phyloP scores from a whole-genome alignment of 2,888 invertebrate genomes.

The Epirrita christyi region DNA sequence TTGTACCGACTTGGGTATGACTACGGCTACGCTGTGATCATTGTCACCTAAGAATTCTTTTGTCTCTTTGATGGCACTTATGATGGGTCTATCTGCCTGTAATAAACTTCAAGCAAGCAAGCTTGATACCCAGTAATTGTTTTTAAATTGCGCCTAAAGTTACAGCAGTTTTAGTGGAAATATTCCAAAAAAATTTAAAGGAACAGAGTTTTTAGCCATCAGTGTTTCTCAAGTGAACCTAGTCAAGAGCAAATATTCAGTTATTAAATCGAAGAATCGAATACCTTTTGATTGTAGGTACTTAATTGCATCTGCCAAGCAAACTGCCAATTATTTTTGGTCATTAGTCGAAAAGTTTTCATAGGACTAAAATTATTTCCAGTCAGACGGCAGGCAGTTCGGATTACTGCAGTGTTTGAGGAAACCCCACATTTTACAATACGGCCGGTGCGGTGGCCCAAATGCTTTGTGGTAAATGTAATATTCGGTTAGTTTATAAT shows the following conservation, averaged over 20 bases:
- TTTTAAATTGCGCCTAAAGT: too few relatives aligned
- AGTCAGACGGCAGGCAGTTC: background rate
- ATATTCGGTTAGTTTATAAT: background rate
- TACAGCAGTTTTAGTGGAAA: too few relatives aligned
- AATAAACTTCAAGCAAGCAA: background rate
- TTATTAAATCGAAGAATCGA: too few relatives aligned
- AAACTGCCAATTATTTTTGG: background rate
- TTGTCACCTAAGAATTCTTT: constrained; percentile 3
- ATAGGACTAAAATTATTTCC: constrained; percentile 6
- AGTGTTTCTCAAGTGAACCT: too few relatives aligned
- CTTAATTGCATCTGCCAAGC: background rate
- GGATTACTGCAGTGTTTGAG: constrained; percentile 8
- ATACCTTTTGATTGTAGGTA: background rate
- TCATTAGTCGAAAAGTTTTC: constrained; percentile 9
- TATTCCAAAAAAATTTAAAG: too few relatives aligned
- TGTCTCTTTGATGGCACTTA: constrained; percentile 2
- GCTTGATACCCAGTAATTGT: too few relatives aligned
- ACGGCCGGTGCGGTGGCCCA: background rate
- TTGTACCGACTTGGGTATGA: constrained; percentile 46
- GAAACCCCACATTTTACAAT: constrained; percentile 1
- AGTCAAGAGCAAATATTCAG: too few relatives aligned
- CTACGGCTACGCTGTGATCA: constrained; percentile 3
- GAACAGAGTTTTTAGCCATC: too few relatives aligned
- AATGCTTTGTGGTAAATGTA: background rate
- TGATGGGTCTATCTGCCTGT: background rate